Evolutionary conservation across 2,797 vertebrate species (phyloP).

Genomic region (Lerista edwardsae): DNA sequence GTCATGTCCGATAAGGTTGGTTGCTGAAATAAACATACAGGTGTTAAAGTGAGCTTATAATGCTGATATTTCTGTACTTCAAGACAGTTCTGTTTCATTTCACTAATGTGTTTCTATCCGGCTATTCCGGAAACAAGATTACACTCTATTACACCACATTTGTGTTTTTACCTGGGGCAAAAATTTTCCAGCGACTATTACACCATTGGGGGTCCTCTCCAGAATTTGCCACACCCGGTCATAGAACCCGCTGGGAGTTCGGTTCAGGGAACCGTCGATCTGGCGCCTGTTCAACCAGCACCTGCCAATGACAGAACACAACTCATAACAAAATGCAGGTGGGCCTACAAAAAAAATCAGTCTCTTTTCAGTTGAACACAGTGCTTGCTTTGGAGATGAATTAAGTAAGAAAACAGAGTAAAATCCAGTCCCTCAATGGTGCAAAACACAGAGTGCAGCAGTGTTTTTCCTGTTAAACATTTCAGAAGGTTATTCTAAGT

Average conservation of each 20-base stretch:
- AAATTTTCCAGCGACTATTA: slow-evolving; percentile 86
- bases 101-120: no score
- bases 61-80: no score
- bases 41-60: background rate
- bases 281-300: slow-evolving; percentile 93
- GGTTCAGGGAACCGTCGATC: slow-evolving; percentile 93
- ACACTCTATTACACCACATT: background rate
- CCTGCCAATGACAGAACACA: slow-evolving; percentile 68
- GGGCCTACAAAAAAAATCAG: slow-evolving; percentile 7
- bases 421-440: background rate
- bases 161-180: slow-evolving; percentile 88
- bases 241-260: slow-evolving; percentile 93
- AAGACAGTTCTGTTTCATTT: no score
- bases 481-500: slow-evolving; percentile 10
- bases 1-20: slow-evolving; percentile 99
- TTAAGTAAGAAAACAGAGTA: background rate
- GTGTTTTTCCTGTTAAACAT: background rate
- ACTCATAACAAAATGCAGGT: slow-evolving; percentile 1
- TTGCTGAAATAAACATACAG: slow-evolving; percentile 80
- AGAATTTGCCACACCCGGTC: slow-evolving; percentile 98
- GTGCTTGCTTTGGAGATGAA: background rate
- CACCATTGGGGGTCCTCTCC: slow-evolving; percentile 90
- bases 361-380: slow-evolving; percentile 1
- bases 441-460: background rate
- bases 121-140: no score